Conservation (phyloP, 2,797 vertebrate genomes). For the Phoeniculus purpureus region DNA sequence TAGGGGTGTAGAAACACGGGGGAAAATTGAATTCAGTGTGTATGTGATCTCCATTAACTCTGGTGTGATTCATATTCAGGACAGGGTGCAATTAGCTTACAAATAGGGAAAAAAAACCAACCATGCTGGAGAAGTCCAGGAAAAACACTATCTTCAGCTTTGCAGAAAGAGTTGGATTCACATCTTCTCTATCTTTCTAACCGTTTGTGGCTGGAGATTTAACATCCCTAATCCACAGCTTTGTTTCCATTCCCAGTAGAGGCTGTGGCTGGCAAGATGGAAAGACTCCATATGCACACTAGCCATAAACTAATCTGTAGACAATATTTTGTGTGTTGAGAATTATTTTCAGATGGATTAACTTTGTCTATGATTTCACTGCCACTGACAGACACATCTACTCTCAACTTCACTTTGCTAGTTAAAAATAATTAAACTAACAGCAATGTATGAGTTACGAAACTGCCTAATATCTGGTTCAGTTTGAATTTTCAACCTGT, state of each 20-base stretch:
- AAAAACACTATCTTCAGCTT: neutral
- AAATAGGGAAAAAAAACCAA: neutral
- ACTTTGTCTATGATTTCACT: neutral
- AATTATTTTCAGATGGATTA: conserved; percentile 12
- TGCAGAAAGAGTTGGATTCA: neutral
- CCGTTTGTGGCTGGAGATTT: neutral
- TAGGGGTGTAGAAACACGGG: neutral
- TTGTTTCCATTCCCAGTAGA: neutral
- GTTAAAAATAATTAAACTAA: neutral
- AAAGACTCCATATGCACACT: neutral
- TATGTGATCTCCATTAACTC: neutral
- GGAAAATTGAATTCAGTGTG: neutral
- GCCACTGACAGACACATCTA: neutral
- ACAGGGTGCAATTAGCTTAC: neutral
- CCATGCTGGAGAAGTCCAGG: rapidly evolving
- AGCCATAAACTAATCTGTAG: neutral
- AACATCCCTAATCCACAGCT: neutral
- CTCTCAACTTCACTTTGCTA: neutral
- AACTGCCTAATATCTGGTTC: neutral
- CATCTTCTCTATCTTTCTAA: neutral
- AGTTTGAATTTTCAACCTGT: neutral
- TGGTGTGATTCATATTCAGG: neutral
- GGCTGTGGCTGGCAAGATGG: neutral
- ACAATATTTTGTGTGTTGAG: neutral
- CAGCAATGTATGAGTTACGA: neutral